Conservation (phyloP, 2,888 invertebrate species). For the Erebia palarica region DNA sequence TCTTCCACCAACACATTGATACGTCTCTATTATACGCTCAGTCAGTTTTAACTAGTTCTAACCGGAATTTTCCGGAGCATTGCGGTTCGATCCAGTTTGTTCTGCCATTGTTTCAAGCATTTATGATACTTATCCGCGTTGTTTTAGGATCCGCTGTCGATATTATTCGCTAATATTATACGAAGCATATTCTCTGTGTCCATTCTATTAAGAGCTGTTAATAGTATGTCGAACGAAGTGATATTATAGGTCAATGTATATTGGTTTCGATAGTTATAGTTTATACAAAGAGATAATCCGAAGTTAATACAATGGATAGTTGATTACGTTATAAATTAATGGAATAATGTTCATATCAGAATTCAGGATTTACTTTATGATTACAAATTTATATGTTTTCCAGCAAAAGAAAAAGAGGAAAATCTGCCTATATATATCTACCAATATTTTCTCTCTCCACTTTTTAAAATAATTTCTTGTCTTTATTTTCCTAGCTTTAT, state of each 20-base stretch:
- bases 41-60: slow-evolving; percentile 28
- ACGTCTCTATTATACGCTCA: slow-evolving; percentile 28
- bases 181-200: neutral
- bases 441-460: too few species aligned
- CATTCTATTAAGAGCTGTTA: slow-evolving; percentile 5
- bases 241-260: neutral
- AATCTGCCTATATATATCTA: too few species aligned
- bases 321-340: neutral
- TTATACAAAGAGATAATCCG: slow-evolving; percentile 13
- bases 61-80: slow-evolving; percentile 31
- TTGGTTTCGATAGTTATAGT: slow-evolving; percentile 10
- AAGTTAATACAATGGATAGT: slow-evolving; percentile 1
- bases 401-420: too few species aligned
- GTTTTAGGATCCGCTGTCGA: slow-evolving; percentile 1
- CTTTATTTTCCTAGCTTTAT: too few species aligned
- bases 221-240: neutral
- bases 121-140: neutral
- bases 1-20: slow-evolving; percentile 12
- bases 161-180: neutral
- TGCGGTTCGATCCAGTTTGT: slow-evolving; percentile 1
- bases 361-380: neutral
- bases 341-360: neutral
- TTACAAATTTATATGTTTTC: neutral
- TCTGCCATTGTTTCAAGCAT: slow-evolving; percentile 2
- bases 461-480: too few species aligned